These are phyloP conservation scores for Spisula solida DNA, from an alignment of 2,888 invertebrate species.

Conservation along the genomic window DNA sequence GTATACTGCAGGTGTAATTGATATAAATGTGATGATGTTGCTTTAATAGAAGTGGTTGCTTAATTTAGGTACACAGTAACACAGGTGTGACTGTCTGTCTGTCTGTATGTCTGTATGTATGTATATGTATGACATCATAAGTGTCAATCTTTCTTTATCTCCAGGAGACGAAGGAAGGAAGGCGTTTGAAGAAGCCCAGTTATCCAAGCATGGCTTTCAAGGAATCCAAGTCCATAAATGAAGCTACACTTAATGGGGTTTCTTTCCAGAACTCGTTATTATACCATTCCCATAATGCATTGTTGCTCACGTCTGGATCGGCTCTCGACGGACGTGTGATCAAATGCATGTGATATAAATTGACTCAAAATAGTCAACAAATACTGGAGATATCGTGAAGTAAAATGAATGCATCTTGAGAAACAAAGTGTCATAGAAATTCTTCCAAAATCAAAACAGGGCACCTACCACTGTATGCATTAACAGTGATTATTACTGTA, in stretches of 20 bases:
- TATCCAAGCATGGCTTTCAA: conserved; percentile 87
- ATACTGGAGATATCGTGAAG: background rate
- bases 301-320: conserved; percentile 34
- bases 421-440: background rate
- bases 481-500: too few relatives aligned
- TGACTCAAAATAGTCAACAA: background rate
- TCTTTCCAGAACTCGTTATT: conserved; percentile 33
- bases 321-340: background rate
- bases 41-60: too few relatives aligned
- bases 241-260: conserved; percentile 28
- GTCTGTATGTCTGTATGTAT: too few relatives aligned
- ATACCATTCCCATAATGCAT: conserved; percentile 43
- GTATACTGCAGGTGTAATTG: too few relatives aligned
- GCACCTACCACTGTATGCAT: background rate
- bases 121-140: too few relatives aligned
- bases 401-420: background rate
- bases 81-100: too few relatives aligned
- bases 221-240: conserved; percentile 84
- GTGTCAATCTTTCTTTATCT: conserved; percentile 38
- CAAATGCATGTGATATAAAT: background rate
- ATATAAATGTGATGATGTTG: too few relatives aligned
- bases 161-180: conserved; percentile 85
- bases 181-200: conserved; percentile 85
- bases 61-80: too few relatives aligned
- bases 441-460: background rate